Conservation (phyloP, 2,888 invertebrate species). For the Leucophora obtusa region DNA sequence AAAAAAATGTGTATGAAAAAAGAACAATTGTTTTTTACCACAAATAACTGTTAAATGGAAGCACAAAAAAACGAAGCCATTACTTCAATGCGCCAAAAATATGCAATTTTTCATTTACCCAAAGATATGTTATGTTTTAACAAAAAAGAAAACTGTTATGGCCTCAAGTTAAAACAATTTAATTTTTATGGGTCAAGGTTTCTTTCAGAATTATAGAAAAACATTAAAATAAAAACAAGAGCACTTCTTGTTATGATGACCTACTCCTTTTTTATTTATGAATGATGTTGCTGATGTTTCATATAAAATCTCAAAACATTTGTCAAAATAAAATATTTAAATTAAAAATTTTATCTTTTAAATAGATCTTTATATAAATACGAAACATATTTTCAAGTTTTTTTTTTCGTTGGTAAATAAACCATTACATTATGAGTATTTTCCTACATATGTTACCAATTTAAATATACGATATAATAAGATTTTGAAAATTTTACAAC, state of each 20-base stretch:
- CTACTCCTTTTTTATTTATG: conserved; percentile 23
- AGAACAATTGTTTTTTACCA: not conserved
- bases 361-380: conserved; percentile 40
- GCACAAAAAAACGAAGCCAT: conserved; percentile 9
- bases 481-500: not conserved
- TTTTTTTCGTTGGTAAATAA: not conserved
- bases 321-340: conserved; percentile 38
- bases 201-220: conserved; percentile 28
- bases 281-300: conserved; percentile 9
- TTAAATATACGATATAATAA: not conserved
- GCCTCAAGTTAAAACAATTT: conserved; percentile 43
- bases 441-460: not conserved
- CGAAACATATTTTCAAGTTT: not conserved
- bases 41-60: not conserved
- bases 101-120: conserved; percentile 49
- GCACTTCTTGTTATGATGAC: conserved; percentile 29
- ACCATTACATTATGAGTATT: not conserved
- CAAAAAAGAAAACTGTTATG: not conserved
- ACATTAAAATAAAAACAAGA: conserved; percentile 20
- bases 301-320: conserved; percentile 4
- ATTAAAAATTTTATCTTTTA: conserved; percentile 55
- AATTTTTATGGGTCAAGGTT: conserved; percentile 62
- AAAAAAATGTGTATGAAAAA: not conserved
- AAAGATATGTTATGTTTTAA: conserved; percentile 28
- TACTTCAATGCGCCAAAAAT: conserved; percentile 61